Percentiles rank a stretch among this genome's conserved stretches.
phyloP scores from a whole-genome alignment of 2,888 invertebrate species.

The Cistogaster globosa region DNA sequence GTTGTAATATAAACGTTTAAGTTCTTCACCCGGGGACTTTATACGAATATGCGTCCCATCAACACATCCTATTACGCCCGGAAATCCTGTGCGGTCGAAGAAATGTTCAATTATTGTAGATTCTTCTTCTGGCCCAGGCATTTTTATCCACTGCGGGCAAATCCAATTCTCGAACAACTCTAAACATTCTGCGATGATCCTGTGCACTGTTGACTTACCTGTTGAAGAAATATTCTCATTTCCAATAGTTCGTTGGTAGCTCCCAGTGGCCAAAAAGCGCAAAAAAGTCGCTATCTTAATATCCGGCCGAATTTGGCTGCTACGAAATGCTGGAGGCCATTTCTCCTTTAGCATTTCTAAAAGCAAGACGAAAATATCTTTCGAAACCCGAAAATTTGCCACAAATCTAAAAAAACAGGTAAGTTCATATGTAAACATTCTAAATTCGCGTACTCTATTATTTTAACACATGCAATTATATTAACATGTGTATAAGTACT shows the following conservation, averaged over 20 bases:
- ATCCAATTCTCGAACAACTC: conserved; percentile 10
- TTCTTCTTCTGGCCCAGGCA: conserved; percentile 5
- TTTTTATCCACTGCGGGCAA: background rate
- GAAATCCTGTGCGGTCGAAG: conserved; percentile 7
- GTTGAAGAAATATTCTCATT: conserved; percentile 19
- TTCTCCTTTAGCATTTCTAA: background rate
- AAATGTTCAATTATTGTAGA: conserved; percentile 3
- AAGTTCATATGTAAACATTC: background rate
- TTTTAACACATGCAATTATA: background rate
- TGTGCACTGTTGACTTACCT: conserved; percentile 1
- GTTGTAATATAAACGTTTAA: conserved; percentile 22
- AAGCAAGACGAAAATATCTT: conserved; percentile 6
- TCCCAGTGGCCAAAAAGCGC: conserved; percentile 19
- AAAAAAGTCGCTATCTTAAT: conserved; percentile 10
- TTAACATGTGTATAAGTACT: conserved; percentile 9
- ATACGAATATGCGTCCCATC: too few relatives aligned
- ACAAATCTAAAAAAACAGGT: conserved; percentile 22
- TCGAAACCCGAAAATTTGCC: conserved; percentile 31
- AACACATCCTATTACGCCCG: conserved; percentile 2
- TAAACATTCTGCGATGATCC: conserved; percentile 24
- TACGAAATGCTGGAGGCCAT: background rate
- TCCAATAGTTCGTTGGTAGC: conserved; percentile 19
- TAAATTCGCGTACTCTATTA: too few relatives aligned
- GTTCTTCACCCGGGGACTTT: background rate
- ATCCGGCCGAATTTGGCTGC: conserved; percentile 4